Evolutionary conservation across 1,140 invertebrate species (phyloP).

Genomic region (Drosophila elegans): DNA sequence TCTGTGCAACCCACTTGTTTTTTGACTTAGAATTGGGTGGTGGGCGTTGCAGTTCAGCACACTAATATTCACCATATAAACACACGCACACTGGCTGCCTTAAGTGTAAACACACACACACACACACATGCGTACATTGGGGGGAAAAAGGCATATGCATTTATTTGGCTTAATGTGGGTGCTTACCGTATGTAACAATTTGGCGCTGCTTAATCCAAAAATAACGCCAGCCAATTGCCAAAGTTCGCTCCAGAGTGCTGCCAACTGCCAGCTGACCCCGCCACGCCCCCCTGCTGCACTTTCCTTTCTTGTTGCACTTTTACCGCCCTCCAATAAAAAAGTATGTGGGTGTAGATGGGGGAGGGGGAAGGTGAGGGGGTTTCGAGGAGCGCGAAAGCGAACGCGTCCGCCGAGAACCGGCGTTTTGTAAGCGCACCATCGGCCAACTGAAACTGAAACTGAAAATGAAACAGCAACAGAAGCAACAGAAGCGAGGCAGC

Average conservation of each 20-base stretch:
- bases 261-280: neutral
- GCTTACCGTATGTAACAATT: constrained; percentile 77
- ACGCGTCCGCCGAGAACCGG: constrained; percentile 65
- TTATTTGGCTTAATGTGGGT: constrained; percentile 33
- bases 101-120: constrained; percentile 28
- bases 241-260: constrained; percentile 50
- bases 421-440: constrained; percentile 78
- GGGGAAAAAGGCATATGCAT: constrained; percentile 16
- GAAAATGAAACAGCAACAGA: constrained; percentile 45
- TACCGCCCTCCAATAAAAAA: constrained; percentile 3
- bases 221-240: constrained; percentile 73
- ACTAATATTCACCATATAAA: constrained; percentile 43
- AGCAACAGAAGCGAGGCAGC: constrained; percentile 34
- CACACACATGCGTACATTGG: neutral
- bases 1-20: constrained; percentile 7
- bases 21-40: neutral
- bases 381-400: constrained; percentile 27
- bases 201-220: constrained; percentile 74
- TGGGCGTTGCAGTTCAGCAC: constrained; percentile 25
- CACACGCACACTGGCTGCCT: constrained; percentile 11
- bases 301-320: constrained; percentile 28
- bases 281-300: constrained; percentile 19
- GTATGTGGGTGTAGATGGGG: neutral
- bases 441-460: constrained; percentile 70
- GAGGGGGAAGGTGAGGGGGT: constrained; percentile 3